Evolutionary conservation across 2,113 vertebrate species (phyloP), one percentile per base, ranked within the genome.

Genomic region (Myiagra hebetior): DNA sequence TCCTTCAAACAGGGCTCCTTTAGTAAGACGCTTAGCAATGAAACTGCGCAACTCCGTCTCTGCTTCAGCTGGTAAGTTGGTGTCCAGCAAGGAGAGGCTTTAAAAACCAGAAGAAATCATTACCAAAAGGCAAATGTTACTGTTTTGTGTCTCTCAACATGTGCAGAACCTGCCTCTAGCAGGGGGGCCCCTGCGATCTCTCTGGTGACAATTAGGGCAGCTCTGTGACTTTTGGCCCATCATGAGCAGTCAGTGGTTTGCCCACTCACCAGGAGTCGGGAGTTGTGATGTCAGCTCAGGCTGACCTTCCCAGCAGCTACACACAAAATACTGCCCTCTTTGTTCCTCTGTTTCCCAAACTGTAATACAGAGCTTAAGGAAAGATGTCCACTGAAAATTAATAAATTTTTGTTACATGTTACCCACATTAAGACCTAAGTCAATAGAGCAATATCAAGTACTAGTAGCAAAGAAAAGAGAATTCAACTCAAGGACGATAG

Each of bases 1-100:
- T 24, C 99, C 99, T 91, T 99, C 99, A 52, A 99, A 99, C 77
- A 99, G 95, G 5, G 99, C 98, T 89, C 99, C 99, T 95, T 99
- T 99, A n/a, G 98, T 98, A 73, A 99, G 98, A 56, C 99, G 98
- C 97, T 99, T 99, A 13, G 98, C 98, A 22, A 99, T 98, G 90
- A 99, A 99, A 93, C 97, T 97, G 30, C 98, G 98, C 84, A 99
- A 82, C 87, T 99, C 98, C 0, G 98, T 98, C 93, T 99, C 99
- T 0, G 98, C 98, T 97, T 99, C 99, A 3, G 97, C 78, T 3
- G 99, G 98, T 44, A 99, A 97, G 95, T 99, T 99, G 85, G 98
- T 98, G 92, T 99, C 99, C 89, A 98, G 97, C 85, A 99, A 97
- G 26, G 98, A 99, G 30, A 99, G 98, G 97, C 99, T 99, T 92